Conservation (phyloP, 2,797 vertebrate species). For the Microcaecilia unicolor region DNA sequence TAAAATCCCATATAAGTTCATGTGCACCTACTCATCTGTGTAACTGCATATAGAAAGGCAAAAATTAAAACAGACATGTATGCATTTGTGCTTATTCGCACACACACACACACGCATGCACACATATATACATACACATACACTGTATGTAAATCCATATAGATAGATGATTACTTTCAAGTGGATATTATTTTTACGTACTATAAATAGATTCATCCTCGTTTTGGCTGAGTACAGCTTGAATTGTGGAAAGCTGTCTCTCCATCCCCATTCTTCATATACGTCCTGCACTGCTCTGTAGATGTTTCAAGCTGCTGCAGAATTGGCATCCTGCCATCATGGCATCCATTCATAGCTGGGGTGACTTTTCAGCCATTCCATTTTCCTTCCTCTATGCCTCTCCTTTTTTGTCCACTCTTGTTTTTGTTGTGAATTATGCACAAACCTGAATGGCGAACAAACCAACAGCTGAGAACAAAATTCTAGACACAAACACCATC, state of each 20-base stretch:
- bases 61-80: no score
- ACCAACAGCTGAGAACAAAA: slow-evolving; percentile 29
- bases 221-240: slow-evolving; percentile 44
- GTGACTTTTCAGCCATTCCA: slow-evolving; percentile 43
- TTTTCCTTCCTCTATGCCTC: slow-evolving; percentile 29
- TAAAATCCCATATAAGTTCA: no score
- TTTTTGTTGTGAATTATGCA: slow-evolving; percentile 53
- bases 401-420: slow-evolving; percentile 21
- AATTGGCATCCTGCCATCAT: slow-evolving; percentile 41
- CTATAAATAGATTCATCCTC: slow-evolving; percentile 42
- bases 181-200: no score
- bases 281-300: slow-evolving; percentile 17
- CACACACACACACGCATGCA: slow-evolving; percentile 3
- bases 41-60: no score
- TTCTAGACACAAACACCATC: slow-evolving; percentile 39
- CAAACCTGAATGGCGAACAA: slow-evolving; percentile 51
- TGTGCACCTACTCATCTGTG: slow-evolving; percentile 18
- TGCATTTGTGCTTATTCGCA: slow-evolving; percentile 22
- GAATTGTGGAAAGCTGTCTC: slow-evolving; percentile 29
- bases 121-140: slow-evolving; percentile 9
- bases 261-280: no score
- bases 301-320: slow-evolving; percentile 30
- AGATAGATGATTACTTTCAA: no score
- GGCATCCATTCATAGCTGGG: slow-evolving; percentile 35
- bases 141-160: no score